phyloP scores from a whole-genome alignment of 2,888 invertebrate genomes.

The Drosophila putrida region DNA sequence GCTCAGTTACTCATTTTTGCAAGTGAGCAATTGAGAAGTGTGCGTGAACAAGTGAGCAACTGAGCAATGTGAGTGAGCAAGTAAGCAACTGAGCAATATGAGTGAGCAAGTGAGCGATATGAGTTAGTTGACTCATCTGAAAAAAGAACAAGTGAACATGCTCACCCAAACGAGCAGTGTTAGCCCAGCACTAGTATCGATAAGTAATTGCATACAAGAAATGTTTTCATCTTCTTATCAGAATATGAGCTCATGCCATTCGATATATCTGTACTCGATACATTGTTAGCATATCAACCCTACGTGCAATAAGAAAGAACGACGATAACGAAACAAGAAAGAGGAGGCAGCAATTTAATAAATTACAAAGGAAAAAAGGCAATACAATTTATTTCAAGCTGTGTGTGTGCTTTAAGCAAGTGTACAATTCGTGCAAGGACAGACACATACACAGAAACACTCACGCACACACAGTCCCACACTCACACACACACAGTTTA shows the following conservation, averaged over 20 bases:
- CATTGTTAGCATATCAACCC: slow-evolving; percentile 43
- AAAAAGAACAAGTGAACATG: no score
- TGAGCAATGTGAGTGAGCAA: no score
- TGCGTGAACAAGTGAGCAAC: no score
- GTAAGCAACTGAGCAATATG: no score
- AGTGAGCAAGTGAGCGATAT: no score
- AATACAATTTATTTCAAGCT: slow-evolving; percentile 55
- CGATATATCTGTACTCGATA: slow-evolving; percentile 46
- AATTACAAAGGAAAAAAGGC: slow-evolving; percentile 67
- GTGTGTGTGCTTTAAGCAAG: slow-evolving; percentile 70
- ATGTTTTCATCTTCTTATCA: slow-evolving; percentile 34
- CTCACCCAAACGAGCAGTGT: no score
- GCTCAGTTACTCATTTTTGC: no score
- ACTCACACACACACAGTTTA: slow-evolving; percentile 56
- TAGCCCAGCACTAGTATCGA: slow-evolving; percentile 14
- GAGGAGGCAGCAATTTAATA: slow-evolving; percentile 71
- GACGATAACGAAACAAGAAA: slow-evolving; percentile 65
- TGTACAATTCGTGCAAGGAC: slow-evolving; percentile 62
- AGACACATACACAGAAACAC: slow-evolving; percentile 38
- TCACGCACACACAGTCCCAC: slow-evolving; percentile 34
- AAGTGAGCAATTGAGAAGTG: no score
- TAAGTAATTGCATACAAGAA: not conserved
- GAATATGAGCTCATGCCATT: slow-evolving; percentile 48
- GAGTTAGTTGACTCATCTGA: no score
- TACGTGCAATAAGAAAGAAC: slow-evolving; percentile 60